phyloP scores from a whole-genome alignment of 2,797 vertebrate genomes.

The Cossypha niveicapilla region DNA sequence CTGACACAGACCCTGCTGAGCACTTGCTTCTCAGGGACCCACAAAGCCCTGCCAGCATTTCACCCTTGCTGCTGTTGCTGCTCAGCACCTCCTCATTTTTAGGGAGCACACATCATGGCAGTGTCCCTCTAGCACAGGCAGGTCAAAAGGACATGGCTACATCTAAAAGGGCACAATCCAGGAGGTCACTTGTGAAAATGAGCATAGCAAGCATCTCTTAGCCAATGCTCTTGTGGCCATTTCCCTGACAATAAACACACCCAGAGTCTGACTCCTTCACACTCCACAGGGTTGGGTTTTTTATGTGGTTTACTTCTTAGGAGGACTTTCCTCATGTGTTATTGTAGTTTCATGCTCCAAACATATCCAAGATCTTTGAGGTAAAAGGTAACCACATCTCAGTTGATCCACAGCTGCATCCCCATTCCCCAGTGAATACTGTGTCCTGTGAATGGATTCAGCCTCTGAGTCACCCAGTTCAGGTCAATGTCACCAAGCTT shows the following conservation, averaged over 20 bases:
- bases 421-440: neutral
- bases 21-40: fast-evolving
- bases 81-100: neutral
- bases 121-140: neutral
- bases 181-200: neutral
- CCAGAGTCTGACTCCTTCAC: neutral
- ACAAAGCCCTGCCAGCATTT: neutral
- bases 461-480: neutral
- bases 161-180: neutral
- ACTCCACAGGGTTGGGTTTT: neutral
- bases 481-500: fast-evolving
- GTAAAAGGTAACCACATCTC: neutral
- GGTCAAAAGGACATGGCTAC: neutral
- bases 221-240: neutral
- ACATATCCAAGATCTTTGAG: neutral
- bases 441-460: neutral
- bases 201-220: neutral
- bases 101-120: neutral
- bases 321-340: neutral
- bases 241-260: neutral
- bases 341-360: neutral
- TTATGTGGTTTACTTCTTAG: neutral
- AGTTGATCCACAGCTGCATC: neutral
- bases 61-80: neutral
- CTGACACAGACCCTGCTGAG: neutral